Conservation (phyloP, 2,797 vertebrate species). For the Psittacula echo region DNA sequence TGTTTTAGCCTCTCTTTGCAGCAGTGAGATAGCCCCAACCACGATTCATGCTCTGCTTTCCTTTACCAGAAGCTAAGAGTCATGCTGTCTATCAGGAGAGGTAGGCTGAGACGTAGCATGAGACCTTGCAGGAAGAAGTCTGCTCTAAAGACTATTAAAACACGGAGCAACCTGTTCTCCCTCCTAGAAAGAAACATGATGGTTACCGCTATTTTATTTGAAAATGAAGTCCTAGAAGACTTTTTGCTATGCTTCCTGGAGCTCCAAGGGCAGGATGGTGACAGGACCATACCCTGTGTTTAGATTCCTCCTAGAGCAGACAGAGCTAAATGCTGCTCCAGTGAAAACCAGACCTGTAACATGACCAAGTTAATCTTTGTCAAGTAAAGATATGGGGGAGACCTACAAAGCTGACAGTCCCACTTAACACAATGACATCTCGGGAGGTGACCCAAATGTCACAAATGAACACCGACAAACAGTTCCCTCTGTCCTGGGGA, state of each 20-base stretch:
- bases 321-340: background rate
- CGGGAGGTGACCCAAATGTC: background rate
- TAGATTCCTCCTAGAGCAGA: background rate
- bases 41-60: background rate
- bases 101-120: background rate
- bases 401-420: background rate
- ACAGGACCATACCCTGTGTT: background rate
- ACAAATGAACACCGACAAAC: background rate
- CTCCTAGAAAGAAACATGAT: background rate
- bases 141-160: background rate
- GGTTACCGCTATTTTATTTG: background rate
- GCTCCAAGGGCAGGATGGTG: background rate
- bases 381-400: background rate
- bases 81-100: background rate
- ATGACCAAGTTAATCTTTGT: background rate
- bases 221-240: background rate
- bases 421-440: background rate
- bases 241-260: background rate
- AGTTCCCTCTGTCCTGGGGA: background rate
- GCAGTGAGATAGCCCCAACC: background rate
- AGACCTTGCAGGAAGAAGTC: background rate
- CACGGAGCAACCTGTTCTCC: background rate
- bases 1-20: background rate
- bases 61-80: background rate
- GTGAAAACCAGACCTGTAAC: background rate